These are phyloP conservation scores for Aurelia aurita DNA, from an alignment of 30 jellyfish, hydroid and myxozoan species.

Conservation along the genomic window DNA sequence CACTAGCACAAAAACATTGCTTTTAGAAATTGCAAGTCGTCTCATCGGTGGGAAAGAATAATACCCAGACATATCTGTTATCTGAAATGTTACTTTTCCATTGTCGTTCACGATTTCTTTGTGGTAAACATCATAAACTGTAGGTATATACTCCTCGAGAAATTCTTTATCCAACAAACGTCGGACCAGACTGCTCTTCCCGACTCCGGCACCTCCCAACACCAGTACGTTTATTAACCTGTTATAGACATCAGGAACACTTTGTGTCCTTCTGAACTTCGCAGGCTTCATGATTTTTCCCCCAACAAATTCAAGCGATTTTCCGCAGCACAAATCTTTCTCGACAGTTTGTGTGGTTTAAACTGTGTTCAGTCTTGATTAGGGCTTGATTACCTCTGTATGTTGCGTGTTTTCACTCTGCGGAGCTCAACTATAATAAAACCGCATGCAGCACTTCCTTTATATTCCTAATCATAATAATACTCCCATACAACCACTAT, in stretches of 20 bases:
- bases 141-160: conserved; percentile 65
- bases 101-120: conserved; percentile 55
- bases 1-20: conserved; percentile 69
- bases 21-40: conserved; percentile 52
- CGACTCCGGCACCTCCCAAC: conserved; percentile 79
- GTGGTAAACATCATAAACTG: conserved; percentile 72
- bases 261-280: conserved; percentile 53
- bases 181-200: conserved; percentile 71
- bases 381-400: too few relatives aligned
- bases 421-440: too few relatives aligned
- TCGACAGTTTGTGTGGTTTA: too few relatives aligned
- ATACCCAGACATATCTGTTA: conserved; percentile 73
- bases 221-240: conserved; percentile 48
- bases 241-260: conserved; percentile 63
- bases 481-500: too few relatives aligned
- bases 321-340: too few relatives aligned
- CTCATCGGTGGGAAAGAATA: conserved; percentile 87
- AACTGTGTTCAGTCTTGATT: too few relatives aligned
- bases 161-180: conserved; percentile 55
- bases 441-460: too few relatives aligned
- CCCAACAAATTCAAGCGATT: too few relatives aligned
- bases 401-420: too few relatives aligned
- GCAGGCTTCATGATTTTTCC: too few relatives aligned
- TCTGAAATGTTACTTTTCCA: conserved; percentile 55
- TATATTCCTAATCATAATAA: too few relatives aligned